phyloP scores from a whole-genome alignment of 1,140 invertebrate genomes.

The Micrasema longulum region DNA sequence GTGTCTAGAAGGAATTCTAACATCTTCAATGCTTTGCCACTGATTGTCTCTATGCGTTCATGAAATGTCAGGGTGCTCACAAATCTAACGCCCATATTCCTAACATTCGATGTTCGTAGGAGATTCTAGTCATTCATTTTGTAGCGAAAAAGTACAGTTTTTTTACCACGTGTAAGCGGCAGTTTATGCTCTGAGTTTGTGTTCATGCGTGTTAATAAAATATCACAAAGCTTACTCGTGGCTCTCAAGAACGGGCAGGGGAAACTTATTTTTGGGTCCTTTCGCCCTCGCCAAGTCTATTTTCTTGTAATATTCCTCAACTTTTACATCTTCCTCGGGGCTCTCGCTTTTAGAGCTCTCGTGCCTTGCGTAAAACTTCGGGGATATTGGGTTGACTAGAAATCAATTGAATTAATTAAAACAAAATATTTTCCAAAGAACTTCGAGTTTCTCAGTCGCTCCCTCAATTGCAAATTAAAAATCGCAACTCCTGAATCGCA shows the following conservation, averaged over 20 bases:
- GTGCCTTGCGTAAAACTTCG: conserved; percentile 33
- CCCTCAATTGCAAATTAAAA: background rate
- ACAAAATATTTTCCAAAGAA: background rate
- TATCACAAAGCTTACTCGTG: conserved; percentile 51
- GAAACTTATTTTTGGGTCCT: conserved; percentile 62
- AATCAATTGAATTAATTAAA: background rate
- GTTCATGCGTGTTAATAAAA: too few species aligned
- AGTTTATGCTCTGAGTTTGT: too few species aligned
- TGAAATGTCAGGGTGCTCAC: too few species aligned
- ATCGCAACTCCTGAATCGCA: background rate
- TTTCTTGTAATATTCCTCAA: conserved; percentile 28
- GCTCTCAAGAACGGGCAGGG: conserved; percentile 59
- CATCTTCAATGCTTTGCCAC: too few species aligned
- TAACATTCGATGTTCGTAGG: too few species aligned
- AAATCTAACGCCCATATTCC: too few species aligned
- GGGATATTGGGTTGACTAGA: conserved; percentile 23
- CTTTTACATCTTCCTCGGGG: conserved; percentile 13
- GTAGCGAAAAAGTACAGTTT: too few species aligned
- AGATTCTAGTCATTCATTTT: too few species aligned
- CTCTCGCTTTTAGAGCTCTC: conserved; percentile 8
- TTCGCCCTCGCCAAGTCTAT: conserved; percentile 61
- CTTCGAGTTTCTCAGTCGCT: background rate
- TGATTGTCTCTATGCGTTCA: too few species aligned
- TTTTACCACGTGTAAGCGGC: too few species aligned
- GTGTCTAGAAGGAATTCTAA: too few species aligned